These are phyloP conservation scores for Aphelinus atriplicis DNA, from an alignment of 1,140 invertebrate species.

Conservation along the genomic window DNA sequence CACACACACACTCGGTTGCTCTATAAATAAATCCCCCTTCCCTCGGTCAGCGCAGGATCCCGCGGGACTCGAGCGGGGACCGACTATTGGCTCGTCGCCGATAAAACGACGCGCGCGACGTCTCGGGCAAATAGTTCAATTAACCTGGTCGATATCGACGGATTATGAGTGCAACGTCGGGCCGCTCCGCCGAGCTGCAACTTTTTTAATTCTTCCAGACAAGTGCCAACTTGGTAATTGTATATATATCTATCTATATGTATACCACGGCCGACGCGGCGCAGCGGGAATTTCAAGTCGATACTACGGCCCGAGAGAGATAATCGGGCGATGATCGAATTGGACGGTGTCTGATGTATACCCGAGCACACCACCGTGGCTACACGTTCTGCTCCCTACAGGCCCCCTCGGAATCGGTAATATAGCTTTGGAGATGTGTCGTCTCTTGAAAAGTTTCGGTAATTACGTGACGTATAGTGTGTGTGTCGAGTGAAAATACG, in stretches of 20 bases:
- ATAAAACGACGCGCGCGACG: no score
- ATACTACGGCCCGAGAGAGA: background rate
- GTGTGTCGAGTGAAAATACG: no score
- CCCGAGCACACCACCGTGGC: no score
- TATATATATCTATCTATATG: background rate
- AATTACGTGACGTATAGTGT: no score
- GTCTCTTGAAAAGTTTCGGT: no score
- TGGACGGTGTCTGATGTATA: background rate
- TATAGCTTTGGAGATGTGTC: no score
- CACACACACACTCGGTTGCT: constrained; percentile 41
- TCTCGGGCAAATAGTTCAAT: constrained; percentile 30
- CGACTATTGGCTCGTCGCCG: no score
- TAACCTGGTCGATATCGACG: background rate
- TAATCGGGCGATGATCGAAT: constrained; percentile 7
- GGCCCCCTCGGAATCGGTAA: no score
- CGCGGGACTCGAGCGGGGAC: no score
- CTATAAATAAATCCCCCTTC: constrained; percentile 57
- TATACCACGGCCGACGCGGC: background rate
- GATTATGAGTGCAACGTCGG: background rate
- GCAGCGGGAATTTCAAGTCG: constrained; percentile 1
- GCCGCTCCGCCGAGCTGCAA: background rate
- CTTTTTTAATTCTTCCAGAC: constrained; percentile 13
- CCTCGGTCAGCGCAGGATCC: constrained; percentile 18
- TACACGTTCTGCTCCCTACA: no score
- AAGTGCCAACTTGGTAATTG: constrained; percentile 14